Conservation (phyloP, 2,888 invertebrate species). For the Rhagonycha fulva region DNA sequence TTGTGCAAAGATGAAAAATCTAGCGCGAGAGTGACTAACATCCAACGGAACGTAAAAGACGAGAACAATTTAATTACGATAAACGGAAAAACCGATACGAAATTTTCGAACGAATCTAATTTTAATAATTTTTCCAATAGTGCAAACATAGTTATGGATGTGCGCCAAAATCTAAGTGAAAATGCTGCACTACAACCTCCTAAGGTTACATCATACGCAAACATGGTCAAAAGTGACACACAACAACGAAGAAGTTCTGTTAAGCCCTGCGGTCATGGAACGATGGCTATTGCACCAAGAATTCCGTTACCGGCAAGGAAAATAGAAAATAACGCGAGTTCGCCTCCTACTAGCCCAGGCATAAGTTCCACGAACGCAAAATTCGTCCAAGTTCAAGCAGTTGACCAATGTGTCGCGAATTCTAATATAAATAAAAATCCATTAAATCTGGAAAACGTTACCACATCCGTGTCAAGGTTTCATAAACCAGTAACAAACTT, state of each 20-base stretch:
- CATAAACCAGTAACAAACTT: background rate
- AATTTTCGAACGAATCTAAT: conserved; percentile 30
- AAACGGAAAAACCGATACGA: conserved; percentile 36
- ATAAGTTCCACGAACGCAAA: conserved; percentile 4
- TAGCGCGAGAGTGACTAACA: conserved; percentile 34
- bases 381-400: conserved; percentile 2
- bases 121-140: conserved; percentile 11
- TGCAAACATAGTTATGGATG: conserved; percentile 20
- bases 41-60: conserved; percentile 11
- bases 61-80: conserved; percentile 5
- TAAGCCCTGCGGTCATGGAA: conserved; percentile 54
- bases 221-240: conserved; percentile 27
- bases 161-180: conserved; percentile 6
- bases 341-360: conserved; percentile 33
- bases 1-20: conserved; percentile 43
- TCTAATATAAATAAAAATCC: background rate
- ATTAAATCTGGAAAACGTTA: background rate
- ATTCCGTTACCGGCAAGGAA: conserved; percentile 37
- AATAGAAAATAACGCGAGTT: conserved; percentile 37
- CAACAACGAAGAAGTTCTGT: conserved; percentile 35
- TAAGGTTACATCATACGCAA: conserved; percentile 36
- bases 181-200: conserved; percentile 5
- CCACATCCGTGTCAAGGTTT: background rate
- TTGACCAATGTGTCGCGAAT: background rate
- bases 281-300: conserved; percentile 49